Percentiles rank a stretch among this genome's conserved stretches.
Conservation (phyloP, 2,888 invertebrate species). For the Petrolisthes manimaculis region DNA sequence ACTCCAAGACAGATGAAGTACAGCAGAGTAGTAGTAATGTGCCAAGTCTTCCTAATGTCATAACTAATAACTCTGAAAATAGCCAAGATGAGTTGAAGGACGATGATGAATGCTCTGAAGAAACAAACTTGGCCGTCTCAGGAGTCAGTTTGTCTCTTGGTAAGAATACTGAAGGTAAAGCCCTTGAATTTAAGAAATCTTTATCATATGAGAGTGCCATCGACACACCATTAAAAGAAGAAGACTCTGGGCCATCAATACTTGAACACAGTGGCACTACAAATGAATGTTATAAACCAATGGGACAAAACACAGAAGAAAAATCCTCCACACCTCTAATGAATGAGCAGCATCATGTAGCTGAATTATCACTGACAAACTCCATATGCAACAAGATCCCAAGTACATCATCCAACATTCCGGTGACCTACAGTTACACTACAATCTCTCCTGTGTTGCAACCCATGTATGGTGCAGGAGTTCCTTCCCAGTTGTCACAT, state of each 20-base stretch:
- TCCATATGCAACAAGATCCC: conserved; percentile 14
- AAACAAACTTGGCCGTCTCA: background rate
- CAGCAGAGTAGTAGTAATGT: background rate
- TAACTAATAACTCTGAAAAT: background rate
- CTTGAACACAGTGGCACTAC: too few species aligned
- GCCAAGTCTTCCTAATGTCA: background rate
- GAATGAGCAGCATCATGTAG: background rate
- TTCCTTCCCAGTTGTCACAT: conserved; percentile 1
- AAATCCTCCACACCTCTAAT: background rate
- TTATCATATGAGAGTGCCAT: background rate
- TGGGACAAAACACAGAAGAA: background rate
- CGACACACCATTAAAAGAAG: background rate
- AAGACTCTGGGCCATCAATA: background rate
- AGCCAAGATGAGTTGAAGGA: background rate
- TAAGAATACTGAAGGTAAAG: background rate
- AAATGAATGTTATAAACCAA: background rate
- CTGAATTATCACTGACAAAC: conserved; percentile 9
- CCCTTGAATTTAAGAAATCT: background rate
- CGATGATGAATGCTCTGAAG: background rate
- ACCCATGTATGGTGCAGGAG: conserved; percentile 3
- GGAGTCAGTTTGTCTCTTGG: background rate
- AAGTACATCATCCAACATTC: conserved; percentile 23
- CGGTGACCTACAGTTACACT: background rate
- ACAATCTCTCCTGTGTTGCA: conserved; percentile 7
- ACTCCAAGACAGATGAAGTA: conserved; percentile 12